Base-by-base conservation (phyloP, 2,888 invertebrate species). In the Argyresthia albistria region DNA sequence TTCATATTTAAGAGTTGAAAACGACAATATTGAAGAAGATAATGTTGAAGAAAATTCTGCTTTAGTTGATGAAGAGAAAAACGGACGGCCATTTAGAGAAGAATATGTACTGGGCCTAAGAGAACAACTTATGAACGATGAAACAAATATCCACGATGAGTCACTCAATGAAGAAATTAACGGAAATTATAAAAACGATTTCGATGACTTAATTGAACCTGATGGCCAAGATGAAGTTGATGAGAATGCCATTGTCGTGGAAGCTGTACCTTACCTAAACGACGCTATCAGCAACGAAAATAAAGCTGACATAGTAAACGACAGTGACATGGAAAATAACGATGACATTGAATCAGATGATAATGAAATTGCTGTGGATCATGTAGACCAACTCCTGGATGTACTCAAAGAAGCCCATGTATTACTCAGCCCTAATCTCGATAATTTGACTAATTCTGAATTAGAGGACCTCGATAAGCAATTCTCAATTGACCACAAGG, bases 381-480 rank as follows among this genome's bases (percentile, higher is more conserved):
- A 11, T n/a, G 46, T 7, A 3, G 46, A 46, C 37, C 35, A 37
- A 12, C 36, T 10, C 1, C 4, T 15, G 37, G 8, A 14, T 15
- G 1, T 12, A 10, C 60, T 62, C 6, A 25, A 25, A 52, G 65
- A 69, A 3, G n/a, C 9, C 1, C 63, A 67, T 1, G 62, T 69
- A 7, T 52, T 78, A 15, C 60, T 60, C 12, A 66, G 66, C 42
- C 56, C 64, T 8, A 25, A 25, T 6, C 25, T 25, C 3, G 25
- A 25, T 25, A 25, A 25, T 25, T 25, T 25, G 25, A 25, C 25
- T 25, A 25, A 25, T 6, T 25, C 25, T 25, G 66, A 80, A 51
- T 57, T 73, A 4, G 59, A 66, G 9, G 61, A 66, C 1, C 39
- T 74, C 0, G 70, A 74, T 58, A 35, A 55, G 0, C 67, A 78